Conservation (phyloP, 1,140 invertebrate species). For the Calephelis nemesis region DNA sequence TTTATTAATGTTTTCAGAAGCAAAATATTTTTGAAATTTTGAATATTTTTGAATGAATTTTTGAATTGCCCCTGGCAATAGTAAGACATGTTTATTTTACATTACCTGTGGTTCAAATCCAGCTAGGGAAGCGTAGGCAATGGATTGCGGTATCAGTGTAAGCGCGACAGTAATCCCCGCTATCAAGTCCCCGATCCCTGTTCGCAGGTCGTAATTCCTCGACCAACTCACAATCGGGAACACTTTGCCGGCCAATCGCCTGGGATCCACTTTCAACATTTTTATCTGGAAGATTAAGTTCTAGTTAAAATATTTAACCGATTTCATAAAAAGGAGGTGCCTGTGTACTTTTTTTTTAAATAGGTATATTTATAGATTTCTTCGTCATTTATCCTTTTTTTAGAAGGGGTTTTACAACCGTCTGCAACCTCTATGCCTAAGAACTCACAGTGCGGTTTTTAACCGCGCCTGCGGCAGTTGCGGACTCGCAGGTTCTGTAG, state of each 20-base stretch:
- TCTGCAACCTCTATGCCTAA: not conserved
- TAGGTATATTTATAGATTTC: too few relatives aligned
- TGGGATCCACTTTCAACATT: constrained; percentile 50
- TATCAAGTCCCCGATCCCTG: constrained; percentile 85
- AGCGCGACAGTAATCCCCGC: constrained; percentile 92
- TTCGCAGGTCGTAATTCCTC: constrained; percentile 80
- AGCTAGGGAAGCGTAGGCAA: constrained; percentile 88
- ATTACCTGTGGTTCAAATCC: constrained; percentile 85
- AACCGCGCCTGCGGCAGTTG: too few relatives aligned
- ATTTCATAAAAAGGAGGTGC: too few relatives aligned
- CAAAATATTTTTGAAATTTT: too few relatives aligned
- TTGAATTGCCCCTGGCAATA: too few relatives aligned
- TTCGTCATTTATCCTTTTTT: too few relatives aligned
- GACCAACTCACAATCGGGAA: constrained; percentile 70
- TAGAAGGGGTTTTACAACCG: too few relatives aligned
- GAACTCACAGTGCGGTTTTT: too few relatives aligned
- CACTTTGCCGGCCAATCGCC: constrained; percentile 41
- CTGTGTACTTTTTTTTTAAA: too few relatives aligned
- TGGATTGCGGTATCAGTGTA: constrained; percentile 88
- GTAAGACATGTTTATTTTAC: not conserved
- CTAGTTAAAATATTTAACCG: not conserved
- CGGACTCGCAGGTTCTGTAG: too few relatives aligned
- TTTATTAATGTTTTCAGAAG: too few relatives aligned
- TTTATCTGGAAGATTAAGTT: constrained; percentile 22
- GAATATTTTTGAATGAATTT: too few relatives aligned